A percentile compares a stretch with the other conserved stretches of the same genome.
phyloP scores from a whole-genome alignment of 1,140 invertebrate genomes.

The Ectropis grisescens region DNA sequence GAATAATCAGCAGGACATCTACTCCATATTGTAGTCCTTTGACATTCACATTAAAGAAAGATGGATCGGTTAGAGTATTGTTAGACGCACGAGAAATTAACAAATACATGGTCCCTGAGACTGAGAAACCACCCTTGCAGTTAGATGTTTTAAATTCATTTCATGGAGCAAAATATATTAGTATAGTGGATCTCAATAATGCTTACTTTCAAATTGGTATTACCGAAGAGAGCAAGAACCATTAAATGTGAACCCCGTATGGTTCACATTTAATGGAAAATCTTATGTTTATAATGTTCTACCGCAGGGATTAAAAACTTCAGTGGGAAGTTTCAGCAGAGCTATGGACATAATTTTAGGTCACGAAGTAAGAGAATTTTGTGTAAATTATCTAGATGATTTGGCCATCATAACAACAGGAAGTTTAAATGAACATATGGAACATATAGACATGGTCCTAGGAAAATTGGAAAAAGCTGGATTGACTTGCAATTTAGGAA shows the following conservation, averaged over 20 bases:
- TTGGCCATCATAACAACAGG: slow-evolving; percentile 17
- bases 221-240: slow-evolving; percentile 17
- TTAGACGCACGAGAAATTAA: slow-evolving; percentile 39
- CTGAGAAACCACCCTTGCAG: slow-evolving; percentile 20
- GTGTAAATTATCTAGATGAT: slow-evolving; percentile 24
- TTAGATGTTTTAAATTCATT: slow-evolving; percentile 28
- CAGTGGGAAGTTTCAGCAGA: slow-evolving; percentile 32
- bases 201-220: slow-evolving; percentile 44
- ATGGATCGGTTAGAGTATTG: slow-evolving; percentile 26
- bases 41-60: slow-evolving; percentile 22
- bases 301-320: slow-evolving; percentile 37
- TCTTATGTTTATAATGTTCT: slow-evolving; percentile 32
- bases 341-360: slow-evolving; percentile 30
- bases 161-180: slow-evolving; percentile 21
- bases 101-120: slow-evolving; percentile 23
- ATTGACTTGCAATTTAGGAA: slow-evolving; percentile 22
- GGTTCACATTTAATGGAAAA: slow-evolving; percentile 27
- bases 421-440: slow-evolving; percentile 16
- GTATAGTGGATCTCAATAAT: slow-evolving; percentile 29
- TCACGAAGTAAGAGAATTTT: slow-evolving; percentile 19
- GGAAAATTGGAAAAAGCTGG: slow-evolving; percentile 12
- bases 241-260: too few relatives aligned
- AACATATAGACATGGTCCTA: slow-evolving; percentile 17
- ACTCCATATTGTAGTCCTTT: slow-evolving; percentile 39
- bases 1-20: slow-evolving; percentile 18